Evolutionary conservation across 2,113 vertebrate genomes (phyloP).

Genomic region (Heterocephalus glaber): DNA sequence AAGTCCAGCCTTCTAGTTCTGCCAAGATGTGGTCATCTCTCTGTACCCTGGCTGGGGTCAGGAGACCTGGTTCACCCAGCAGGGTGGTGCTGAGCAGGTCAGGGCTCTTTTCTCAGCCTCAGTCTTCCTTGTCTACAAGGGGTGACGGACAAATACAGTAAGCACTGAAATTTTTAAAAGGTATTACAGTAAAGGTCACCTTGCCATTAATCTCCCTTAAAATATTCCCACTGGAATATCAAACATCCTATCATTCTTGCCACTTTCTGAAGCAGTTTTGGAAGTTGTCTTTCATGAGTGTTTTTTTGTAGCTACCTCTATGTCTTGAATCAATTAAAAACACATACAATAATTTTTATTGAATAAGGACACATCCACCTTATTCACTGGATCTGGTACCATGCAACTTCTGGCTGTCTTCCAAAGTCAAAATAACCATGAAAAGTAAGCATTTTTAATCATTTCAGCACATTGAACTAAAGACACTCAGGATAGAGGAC

Average conservation of each 20-base stretch:
- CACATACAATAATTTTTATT: neutral
- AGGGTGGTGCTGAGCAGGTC: neutral
- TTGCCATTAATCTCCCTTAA: neutral
- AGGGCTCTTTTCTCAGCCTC: neutral
- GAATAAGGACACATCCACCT: neutral
- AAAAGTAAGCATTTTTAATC: neutral
- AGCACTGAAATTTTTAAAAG: neutral
- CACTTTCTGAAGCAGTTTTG: neutral
- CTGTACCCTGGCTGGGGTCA: neutral
- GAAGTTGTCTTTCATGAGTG: neutral
- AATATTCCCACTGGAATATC: neutral
- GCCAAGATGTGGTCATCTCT: fast-evolving
- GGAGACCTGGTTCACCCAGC: neutral
- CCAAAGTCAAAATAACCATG: neutral
- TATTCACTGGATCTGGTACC: neutral
- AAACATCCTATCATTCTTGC: neutral
- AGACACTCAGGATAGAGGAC: neutral
- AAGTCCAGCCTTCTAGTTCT: neutral
- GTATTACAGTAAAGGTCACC: neutral
- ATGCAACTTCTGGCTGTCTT: neutral
- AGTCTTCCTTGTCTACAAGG: neutral
- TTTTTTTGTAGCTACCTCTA: neutral
- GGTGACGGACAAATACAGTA: neutral
- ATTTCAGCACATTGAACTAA: neutral
- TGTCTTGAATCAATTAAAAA: neutral